These are phyloP conservation scores for Bolinopsis microptera DNA, from an alignment of 37 sponge, comb jelly and placozoan genomes.

Conservation along the genomic window DNA sequence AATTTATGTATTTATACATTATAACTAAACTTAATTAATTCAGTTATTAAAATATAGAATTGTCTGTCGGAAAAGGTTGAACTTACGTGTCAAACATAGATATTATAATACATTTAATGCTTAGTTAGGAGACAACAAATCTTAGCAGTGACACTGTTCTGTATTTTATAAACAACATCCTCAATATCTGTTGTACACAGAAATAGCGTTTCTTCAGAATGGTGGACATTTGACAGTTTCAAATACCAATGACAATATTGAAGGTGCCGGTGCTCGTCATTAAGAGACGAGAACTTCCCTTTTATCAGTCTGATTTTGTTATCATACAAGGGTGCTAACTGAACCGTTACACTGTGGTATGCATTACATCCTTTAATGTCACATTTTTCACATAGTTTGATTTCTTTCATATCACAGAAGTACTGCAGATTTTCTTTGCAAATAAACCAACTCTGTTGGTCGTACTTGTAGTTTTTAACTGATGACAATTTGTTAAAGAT, in stretches of 20 bases:
- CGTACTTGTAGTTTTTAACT: not conserved
- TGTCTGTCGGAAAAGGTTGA: too few relatives aligned
- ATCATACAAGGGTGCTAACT: not conserved
- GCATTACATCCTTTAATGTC: not conserved
- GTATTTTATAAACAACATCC: not conserved
- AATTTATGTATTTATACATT: too few relatives aligned
- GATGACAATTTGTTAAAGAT: constrained; percentile 3
- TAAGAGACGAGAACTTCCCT: not conserved
- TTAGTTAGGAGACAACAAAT: too few relatives aligned
- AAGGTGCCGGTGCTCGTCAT: not conserved
- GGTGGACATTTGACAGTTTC: not conserved
- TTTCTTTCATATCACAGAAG: not conserved
- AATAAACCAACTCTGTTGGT: not conserved
- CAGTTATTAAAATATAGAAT: too few relatives aligned
- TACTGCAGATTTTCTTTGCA: not conserved
- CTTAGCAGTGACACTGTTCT: not conserved
- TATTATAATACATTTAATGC: too few relatives aligned
- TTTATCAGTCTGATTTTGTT: constrained; percentile 38
- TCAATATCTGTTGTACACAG: not conserved
- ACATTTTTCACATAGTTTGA: not conserved
- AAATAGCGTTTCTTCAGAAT: not conserved
- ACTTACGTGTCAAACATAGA: too few relatives aligned
- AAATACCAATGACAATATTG: constrained; percentile 23
- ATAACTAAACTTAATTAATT: too few relatives aligned
- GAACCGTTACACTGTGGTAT: not conserved